These are phyloP conservation scores for Larimichthys crocea DNA, from an alignment of 2,113 vertebrate genomes.

Conservation along the genomic window DNA sequence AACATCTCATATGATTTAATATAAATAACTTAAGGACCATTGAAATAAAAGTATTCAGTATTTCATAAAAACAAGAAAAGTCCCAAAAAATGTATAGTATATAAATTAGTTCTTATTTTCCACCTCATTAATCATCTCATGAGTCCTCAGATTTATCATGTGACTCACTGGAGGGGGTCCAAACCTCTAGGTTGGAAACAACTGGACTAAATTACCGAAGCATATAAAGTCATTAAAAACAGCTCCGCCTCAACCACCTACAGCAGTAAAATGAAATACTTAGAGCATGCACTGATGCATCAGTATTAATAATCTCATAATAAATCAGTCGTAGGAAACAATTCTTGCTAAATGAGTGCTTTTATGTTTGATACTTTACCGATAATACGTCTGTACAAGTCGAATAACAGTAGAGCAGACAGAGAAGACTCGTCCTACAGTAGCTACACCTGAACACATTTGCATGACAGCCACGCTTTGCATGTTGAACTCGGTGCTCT, in stretches of 20 bases:
- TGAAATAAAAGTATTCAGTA: too few relatives aligned
- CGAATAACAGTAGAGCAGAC: slow-evolving; percentile 14
- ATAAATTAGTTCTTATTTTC: background rate
- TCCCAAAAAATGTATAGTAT: too few relatives aligned
- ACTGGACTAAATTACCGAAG: slow-evolving; percentile 2
- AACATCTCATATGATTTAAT: too few relatives aligned
- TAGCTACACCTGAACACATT: slow-evolving; percentile 53
- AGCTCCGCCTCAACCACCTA: background rate
- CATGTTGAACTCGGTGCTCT: slow-evolving; percentile 47
- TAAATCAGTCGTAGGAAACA: background rate
- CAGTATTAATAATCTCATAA: background rate
- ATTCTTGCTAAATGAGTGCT: too few relatives aligned
- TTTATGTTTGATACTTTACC: background rate
- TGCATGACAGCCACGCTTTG: slow-evolving; percentile 70
- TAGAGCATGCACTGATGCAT: background rate
- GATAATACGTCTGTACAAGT: background rate
- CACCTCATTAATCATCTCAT: background rate
- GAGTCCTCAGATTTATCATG: background rate
- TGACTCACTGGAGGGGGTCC: background rate
- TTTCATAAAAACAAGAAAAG: too few relatives aligned
- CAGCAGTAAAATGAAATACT: background rate
- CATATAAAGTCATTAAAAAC: slow-evolving; percentile 4
- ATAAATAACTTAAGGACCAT: too few relatives aligned
- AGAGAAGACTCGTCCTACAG: slow-evolving; percentile 7
- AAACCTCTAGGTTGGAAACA: background rate